Evolutionary conservation across 2,888 invertebrate genomes (phyloP).

Genomic region (Harpagoxenus sublaevis): DNA sequence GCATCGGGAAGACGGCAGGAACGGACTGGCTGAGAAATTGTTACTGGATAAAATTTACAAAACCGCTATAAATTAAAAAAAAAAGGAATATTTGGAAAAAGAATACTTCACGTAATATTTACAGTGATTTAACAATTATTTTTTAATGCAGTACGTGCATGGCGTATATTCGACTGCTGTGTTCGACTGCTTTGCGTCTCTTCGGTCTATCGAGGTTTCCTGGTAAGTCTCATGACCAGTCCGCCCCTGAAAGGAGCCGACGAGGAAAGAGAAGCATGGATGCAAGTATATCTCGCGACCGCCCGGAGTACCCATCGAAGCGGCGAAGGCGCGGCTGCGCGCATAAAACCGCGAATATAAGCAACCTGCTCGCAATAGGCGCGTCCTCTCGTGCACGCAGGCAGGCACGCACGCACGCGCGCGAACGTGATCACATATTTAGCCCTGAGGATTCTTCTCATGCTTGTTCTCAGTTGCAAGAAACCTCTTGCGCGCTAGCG

Average conservation of each 20-base stretch:
- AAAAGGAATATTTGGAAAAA: not conserved
- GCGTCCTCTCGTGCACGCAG: conserved; percentile 64
- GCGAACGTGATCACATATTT: conserved; percentile 47
- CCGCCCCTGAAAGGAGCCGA: conserved; percentile 33
- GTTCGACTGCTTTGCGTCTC: not conserved
- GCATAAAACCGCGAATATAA: conserved; percentile 77
- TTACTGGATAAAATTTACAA: not conserved
- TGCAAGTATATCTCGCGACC: conserved; percentile 52
- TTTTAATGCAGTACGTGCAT: not conserved
- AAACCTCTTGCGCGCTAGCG: conserved; percentile 49
- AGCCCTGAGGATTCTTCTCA: conserved; percentile 49
- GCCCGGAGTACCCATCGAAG: conserved; percentile 61
- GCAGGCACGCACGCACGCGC: conserved; percentile 59
- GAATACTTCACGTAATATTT: not conserved
- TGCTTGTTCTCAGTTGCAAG: conserved; percentile 54
- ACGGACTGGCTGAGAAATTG: conserved; percentile 11
- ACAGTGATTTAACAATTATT: not conserved
- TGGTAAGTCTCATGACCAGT: not conserved
- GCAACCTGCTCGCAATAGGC: conserved; percentile 75
- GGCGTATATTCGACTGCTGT: not conserved
- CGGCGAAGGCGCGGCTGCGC: conserved; percentile 72
- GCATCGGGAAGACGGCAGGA: conserved; percentile 17
- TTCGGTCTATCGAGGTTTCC: not conserved
- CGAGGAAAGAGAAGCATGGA: conserved; percentile 43
- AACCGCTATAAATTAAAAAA: not conserved